Evolutionary conservation across 2,113 vertebrate genomes (phyloP).

Genomic region (Rhadina sibilatrix): DNA sequence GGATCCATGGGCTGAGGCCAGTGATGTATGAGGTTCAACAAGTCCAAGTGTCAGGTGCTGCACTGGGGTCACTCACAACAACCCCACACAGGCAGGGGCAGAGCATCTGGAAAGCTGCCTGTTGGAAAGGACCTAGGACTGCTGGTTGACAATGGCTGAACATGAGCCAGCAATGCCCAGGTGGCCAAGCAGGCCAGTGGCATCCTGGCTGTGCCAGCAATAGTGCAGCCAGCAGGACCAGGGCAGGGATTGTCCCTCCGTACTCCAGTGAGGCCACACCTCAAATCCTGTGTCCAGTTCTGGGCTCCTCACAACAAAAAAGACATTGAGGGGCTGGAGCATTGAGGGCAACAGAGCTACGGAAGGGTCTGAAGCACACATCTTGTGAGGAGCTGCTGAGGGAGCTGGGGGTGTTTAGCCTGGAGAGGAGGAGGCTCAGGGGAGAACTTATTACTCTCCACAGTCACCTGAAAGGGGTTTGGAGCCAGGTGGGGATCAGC

Average conservation of each 20-base stretch:
- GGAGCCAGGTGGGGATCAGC: background rate
- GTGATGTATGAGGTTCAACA: background rate
- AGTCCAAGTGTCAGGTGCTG: background rate
- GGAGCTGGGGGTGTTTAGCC: background rate
- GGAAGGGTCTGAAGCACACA: background rate
- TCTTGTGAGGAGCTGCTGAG: background rate
- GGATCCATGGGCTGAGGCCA: background rate
- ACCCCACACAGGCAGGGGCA: background rate
- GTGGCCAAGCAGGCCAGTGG: background rate
- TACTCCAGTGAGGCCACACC: background rate
- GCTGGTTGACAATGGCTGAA: rapidly evolving
- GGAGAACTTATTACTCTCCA: background rate
- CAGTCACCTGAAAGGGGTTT: background rate
- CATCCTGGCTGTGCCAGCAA: background rate
- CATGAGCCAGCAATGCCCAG: background rate
- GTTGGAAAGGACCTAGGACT: background rate
- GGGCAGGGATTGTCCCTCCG: background rate
- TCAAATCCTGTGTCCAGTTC: rapidly evolving
- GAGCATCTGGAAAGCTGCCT: background rate
- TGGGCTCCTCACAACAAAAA: background rate
- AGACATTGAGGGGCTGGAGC: background rate
- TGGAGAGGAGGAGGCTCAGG: background rate
- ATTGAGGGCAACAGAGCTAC: background rate
- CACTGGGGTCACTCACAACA: background rate
- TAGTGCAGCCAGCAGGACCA: background rate